phyloP scores from a whole-genome alignment of 2,113 vertebrate species.

The Megaptera novaeangliae region DNA sequence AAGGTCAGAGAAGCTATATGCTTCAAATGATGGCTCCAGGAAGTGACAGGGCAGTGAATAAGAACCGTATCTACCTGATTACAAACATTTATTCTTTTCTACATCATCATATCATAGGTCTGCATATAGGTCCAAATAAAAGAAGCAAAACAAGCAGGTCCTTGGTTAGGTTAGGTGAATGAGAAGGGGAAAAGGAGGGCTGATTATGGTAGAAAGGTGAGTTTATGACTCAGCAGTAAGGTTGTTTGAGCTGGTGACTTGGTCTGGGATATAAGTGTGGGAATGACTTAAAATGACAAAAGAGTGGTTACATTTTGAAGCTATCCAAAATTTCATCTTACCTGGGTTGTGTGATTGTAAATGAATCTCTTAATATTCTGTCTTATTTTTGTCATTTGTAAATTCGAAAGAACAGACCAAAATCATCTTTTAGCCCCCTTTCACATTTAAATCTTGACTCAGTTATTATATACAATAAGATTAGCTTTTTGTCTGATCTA shows the following conservation, averaged over 20 bases:
- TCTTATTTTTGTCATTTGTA: background rate
- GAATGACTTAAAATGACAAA: background rate
- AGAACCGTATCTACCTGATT: background rate
- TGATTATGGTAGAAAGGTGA: background rate
- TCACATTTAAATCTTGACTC: background rate
- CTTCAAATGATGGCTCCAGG: background rate
- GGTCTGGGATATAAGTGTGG: background rate
- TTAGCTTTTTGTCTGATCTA: background rate
- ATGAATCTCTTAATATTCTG: background rate
- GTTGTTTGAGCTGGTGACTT: background rate
- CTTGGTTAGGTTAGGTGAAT: background rate
- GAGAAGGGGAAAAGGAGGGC: fast-evolving
- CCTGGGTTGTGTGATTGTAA: background rate
- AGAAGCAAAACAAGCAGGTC: background rate
- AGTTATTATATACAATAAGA: background rate
- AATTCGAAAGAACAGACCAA: background rate
- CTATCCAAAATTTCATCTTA: background rate
- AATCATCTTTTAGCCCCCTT: background rate
- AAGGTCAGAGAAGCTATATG: background rate
- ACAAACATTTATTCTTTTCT: background rate
- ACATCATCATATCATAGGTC: background rate
- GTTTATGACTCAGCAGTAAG: background rate
- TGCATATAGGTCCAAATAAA: background rate
- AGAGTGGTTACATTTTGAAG: background rate
- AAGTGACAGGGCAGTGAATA: background rate